Base-by-base conservation (phyloP, 1,140 invertebrate genomes). In the Drosophila busckii region DNA sequence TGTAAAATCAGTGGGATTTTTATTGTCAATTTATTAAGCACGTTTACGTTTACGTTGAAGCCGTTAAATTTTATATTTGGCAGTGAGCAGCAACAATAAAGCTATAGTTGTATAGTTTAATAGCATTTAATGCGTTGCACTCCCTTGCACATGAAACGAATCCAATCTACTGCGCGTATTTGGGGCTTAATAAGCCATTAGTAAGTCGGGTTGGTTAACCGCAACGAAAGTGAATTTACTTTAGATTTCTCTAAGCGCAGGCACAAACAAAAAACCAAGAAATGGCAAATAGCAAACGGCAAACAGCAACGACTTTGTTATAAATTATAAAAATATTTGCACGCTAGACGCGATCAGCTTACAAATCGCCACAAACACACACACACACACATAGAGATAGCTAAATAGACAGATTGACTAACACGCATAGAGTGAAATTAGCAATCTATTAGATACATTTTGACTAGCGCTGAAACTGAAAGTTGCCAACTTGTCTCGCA, bases 101-200 rank as follows among this genome's bases (percentile, higher is more conserved):
- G n/a, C n/a, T 63, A 38, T 17, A 9, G 8, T 25, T 22, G 12
- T 37, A 15, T 26, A 3, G n/a, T 7, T 13, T 38, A 20, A 45
- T 76, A 58, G 62, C 38, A 66, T 46, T 70, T 56, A 67, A 73
- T 71, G 49, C 65, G 68, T 54, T 68, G 58, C 58, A 59, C 49
- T 80, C 53, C 63, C 63, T 35, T 59, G 56, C 71, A 71, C 68
- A 80, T 78, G 49, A 67, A 69, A 65, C 53, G 62, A 80, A 78
- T 67, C 54, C 68, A 70, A 80, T 82, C 68, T 69, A n/a, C n/a
- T n/a, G n/a, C n/a, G n/a, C n/a, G n/a, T n/a, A 69, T 69, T 78
- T 80, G 73, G 29, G 69, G 67, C 46, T 80, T 80, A 80, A 80
- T 82, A 82, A 80, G 73, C 75, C 75, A 82, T 80, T 73, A 82